phyloP scores from a whole-genome alignment of 2,888 invertebrate genomes.

The Cyrtodaria siliqua region DNA sequence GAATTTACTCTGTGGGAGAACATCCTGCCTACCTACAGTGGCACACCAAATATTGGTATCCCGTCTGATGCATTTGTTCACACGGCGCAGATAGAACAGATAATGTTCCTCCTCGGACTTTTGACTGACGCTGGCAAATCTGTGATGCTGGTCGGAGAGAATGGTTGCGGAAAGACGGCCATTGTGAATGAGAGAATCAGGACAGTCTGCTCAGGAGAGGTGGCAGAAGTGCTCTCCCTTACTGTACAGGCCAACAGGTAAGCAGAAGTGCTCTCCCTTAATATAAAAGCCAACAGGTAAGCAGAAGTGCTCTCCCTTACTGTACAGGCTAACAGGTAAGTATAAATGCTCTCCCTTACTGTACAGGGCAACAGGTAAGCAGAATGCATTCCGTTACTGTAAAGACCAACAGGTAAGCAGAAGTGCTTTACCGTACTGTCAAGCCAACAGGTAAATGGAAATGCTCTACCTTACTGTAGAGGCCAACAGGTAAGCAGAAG shows the following conservation, averaged over 20 bases:
- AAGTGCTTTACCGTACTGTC: no score
- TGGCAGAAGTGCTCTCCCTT: slow-evolving; percentile 84
- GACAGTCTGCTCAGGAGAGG: slow-evolving; percentile 85
- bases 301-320: no score
- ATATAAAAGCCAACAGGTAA: no score
- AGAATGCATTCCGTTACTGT: no score
- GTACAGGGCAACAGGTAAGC: slow-evolving; percentile 83
- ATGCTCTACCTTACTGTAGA: no score
- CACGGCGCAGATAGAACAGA: slow-evolving; percentile 77
- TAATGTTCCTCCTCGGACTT: slow-evolving; percentile 78
- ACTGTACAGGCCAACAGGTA: slow-evolving; percentile 83
- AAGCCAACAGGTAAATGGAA: no score
- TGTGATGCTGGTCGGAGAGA: slow-evolving; percentile 84
- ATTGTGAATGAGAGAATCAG: slow-evolving; percentile 84
- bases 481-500: no score
- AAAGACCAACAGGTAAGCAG: no score
- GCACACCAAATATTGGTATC: slow-evolving; percentile 82
- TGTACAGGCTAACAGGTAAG: no score
- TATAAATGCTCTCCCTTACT: no score
- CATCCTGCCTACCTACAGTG: slow-evolving; percentile 82
- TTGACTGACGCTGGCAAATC: slow-evolving; percentile 84
- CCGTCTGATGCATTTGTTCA: slow-evolving; percentile 85
- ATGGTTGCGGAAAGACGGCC: slow-evolving; percentile 85
- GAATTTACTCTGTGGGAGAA: slow-evolving; percentile 83
- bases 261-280: no score